Evolutionary conservation across 92 coral and sea anemone species (phyloP), one percentile per base, ranked within the genome.

Genomic region (Porites divaricata): DNA sequence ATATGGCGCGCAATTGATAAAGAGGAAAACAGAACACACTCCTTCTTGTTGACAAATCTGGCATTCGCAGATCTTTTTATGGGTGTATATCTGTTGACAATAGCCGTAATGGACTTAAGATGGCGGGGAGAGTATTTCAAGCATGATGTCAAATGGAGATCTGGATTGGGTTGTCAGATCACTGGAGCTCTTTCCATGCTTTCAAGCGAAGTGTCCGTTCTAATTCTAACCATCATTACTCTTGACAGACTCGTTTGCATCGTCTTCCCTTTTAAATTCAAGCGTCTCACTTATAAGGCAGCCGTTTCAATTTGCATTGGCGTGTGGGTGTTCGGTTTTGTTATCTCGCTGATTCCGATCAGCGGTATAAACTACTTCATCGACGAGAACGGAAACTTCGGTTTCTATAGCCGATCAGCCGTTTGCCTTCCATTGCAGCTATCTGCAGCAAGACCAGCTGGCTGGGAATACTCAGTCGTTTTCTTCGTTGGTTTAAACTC

Each of bases 51-150:
- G 74, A 85, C 90, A 11, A 89, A 92, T 78, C 80, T 92, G n/a
- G 95, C 95, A 0, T 51, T 78, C 8, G 85, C 95, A 1, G 95
- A 92, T 70, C 79, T 92, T 52, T 70, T 92, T 7, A 92, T 92
- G 95, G 95, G 95, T 23, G 83, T 92, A 1, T 92, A 92, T 71
- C 56, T 92, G 22, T 15, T 92, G 28, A 85, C 77, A 1, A 89
- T 92, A n/a, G 95, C 95, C 17, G 74, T 86, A 7, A 85, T 78
- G 90, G 93, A 92, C 78, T 71, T 75, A 65, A 69, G 89, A 52
- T 92, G 95, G 95, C 92, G 82, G 57, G 95, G 95, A 25, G 93
- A 89, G 67, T 92, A 92, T 74, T 92, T 92, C 22, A 89, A 85
- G 61, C 93, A 92, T 61, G 95, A 92, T 72, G 78, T 92, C 21